phyloP scores from a whole-genome alignment of 2,113 vertebrate genomes.

The Zingel zingel region DNA sequence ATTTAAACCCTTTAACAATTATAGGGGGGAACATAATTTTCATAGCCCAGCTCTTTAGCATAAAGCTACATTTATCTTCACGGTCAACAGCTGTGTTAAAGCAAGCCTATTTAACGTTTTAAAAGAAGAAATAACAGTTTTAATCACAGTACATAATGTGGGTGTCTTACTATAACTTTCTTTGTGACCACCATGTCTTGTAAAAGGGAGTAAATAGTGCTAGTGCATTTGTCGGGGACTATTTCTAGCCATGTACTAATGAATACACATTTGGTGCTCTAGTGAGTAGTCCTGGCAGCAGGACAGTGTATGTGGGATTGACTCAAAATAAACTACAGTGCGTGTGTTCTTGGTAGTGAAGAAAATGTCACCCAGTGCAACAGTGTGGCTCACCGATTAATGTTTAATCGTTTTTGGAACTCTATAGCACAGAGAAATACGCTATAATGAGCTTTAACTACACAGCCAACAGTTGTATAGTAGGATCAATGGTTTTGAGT shows the following conservation, averaged over 20 bases:
- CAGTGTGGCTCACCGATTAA: slow-evolving; percentile 15
- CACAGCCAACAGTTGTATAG: neutral
- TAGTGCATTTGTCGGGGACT: slow-evolving; percentile 3
- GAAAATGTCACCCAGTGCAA: slow-evolving; percentile 15
- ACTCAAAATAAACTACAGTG: slow-evolving; percentile 24
- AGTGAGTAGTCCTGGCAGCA: slow-evolving; percentile 25
- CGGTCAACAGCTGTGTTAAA: neutral
- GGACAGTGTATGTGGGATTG: slow-evolving; percentile 8
- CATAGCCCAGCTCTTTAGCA: neutral
- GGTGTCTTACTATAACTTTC: slow-evolving; percentile 5
- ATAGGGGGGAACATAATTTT: neutral
- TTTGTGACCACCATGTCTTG: neutral
- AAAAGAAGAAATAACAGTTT: neutral
- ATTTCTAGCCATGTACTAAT: slow-evolving; percentile 25
- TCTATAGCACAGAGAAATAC: neutral
- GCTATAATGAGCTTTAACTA: slow-evolving; percentile 16
- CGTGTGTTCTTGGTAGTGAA: slow-evolving; percentile 10
- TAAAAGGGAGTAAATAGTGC: slow-evolving; percentile 17
- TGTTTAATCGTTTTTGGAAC: slow-evolving; percentile 35
- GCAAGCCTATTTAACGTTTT: neutral
- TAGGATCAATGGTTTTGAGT: neutral
- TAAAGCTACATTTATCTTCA: neutral
- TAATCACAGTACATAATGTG: slow-evolving; percentile 14
- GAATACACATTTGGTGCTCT: slow-evolving; percentile 25
- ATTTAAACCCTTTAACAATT: neutral